Evolutionary conservation across 2,888 invertebrate species (phyloP).

Genomic region (Cryptocheilus praepositus): DNA sequence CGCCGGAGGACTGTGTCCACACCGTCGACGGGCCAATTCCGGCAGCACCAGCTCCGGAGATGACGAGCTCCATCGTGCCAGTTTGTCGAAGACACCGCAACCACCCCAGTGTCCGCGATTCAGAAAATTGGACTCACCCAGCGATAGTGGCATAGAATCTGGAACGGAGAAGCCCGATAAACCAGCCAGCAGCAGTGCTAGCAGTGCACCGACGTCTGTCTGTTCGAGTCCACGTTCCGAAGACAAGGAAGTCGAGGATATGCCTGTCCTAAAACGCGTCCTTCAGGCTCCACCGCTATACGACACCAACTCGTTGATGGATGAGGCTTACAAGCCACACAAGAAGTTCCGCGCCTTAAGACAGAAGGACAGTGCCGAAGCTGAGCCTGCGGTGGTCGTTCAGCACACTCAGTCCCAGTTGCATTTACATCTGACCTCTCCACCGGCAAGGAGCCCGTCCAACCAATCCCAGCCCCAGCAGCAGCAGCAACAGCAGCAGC

Average conservation of each 20-base stretch:
- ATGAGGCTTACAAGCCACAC: constrained; percentile 96
- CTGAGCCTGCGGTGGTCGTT: constrained; percentile 79
- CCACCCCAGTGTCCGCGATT: constrained; percentile 79
- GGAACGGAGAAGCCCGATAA: constrained; percentile 92
- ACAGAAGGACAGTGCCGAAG: constrained; percentile 87
- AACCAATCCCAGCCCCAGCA: constrained; percentile 73
- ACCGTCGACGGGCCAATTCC: constrained; percentile 84
- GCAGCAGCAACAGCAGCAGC: constrained; percentile 73
- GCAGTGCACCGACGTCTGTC: constrained; percentile 82
- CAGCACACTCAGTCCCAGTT: constrained; percentile 75
- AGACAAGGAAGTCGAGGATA: constrained; percentile 89
- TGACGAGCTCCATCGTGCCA: constrained; percentile 78
- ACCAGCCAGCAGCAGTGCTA: constrained; percentile 78
- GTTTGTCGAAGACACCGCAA: constrained; percentile 75
- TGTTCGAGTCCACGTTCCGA: constrained; percentile 92
- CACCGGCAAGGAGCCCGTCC: constrained; percentile 76
- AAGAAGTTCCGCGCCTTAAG: constrained; percentile 94
- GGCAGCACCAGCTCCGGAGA: constrained; percentile 84
- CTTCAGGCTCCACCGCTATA: constrained; percentile 94
- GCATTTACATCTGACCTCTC: constrained; percentile 75
- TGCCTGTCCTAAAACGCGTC: constrained; percentile 95
- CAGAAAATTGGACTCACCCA: constrained; percentile 92
- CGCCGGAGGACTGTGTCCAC: constrained; percentile 84
- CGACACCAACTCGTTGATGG: constrained; percentile 93
- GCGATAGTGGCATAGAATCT: constrained; percentile 95